Conservation (phyloP, 2,888 invertebrate species). For the Proisotoma minuta region DNA sequence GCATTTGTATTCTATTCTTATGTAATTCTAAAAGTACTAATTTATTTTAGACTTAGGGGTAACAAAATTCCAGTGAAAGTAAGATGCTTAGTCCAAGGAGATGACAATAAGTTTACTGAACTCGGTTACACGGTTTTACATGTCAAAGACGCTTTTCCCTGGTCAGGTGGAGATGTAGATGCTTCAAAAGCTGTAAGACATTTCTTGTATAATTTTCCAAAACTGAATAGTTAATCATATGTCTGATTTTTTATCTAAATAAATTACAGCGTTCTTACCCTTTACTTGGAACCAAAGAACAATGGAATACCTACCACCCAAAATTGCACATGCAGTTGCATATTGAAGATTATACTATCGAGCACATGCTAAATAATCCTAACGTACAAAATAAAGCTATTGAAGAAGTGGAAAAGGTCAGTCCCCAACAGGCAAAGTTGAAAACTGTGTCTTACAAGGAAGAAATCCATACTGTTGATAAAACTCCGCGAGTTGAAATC, state of each 20-base stretch:
- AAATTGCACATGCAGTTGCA: constrained; percentile 31
- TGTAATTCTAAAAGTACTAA: background rate
- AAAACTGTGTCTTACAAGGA: background rate
- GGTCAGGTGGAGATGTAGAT: constrained; percentile 17
- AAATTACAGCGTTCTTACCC: constrained; percentile 15
- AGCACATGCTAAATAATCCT: background rate
- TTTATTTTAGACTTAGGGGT: constrained; percentile 13
- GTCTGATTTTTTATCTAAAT: background rate
- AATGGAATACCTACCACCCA: constrained; percentile 24
- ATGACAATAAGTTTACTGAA: constrained; percentile 9
- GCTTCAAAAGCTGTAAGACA: constrained; percentile 30
- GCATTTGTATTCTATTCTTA: background rate
- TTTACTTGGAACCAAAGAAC: constrained; percentile 27
- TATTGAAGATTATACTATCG: constrained; percentile 19
- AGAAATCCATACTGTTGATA: background rate
- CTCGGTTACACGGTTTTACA: constrained; percentile 31
- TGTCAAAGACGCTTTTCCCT: constrained; percentile 30
- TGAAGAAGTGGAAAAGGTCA: background rate
- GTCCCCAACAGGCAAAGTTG: background rate
- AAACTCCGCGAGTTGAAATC: constrained; percentile 9
- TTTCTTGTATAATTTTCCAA: background rate
- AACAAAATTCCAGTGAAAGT: constrained; percentile 25
- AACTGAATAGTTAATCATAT: background rate
- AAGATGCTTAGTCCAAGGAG: constrained; percentile 14
- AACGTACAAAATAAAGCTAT: constrained; percentile 2